These are phyloP conservation scores for Idaea dimidiata DNA, from an alignment of 2,888 invertebrate genomes.

Conservation along the genomic window DNA sequence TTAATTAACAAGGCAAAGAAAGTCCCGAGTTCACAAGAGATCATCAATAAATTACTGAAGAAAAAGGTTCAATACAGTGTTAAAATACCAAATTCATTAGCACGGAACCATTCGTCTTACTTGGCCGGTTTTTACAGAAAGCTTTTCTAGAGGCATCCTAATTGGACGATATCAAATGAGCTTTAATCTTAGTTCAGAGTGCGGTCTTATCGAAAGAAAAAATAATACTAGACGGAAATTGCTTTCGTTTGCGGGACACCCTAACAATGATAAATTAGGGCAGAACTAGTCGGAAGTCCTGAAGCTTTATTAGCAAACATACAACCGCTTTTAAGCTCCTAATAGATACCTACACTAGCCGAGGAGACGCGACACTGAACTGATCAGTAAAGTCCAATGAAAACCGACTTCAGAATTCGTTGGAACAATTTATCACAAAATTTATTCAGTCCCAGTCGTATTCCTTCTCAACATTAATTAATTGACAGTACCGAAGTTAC, in stretches of 20 bases:
- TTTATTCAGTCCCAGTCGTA: constrained; percentile 22
- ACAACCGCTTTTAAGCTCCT: constrained; percentile 50
- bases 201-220: constrained; percentile 48
- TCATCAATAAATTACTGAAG: constrained; percentile 7
- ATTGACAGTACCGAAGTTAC: constrained; percentile 43
- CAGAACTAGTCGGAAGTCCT: constrained; percentile 58
- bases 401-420: constrained; percentile 35
- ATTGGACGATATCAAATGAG: constrained; percentile 52
- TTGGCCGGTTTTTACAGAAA: constrained; percentile 25
- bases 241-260: constrained; percentile 64
- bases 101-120: constrained; percentile 24
- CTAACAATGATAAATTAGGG: constrained; percentile 74
- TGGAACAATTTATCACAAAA: constrained; percentile 30
- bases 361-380: background rate
- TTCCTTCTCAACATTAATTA: constrained; percentile 40
- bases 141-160: constrained; percentile 38
- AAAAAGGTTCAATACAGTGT: background rate
- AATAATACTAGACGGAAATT: constrained; percentile 62
- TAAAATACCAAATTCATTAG: constrained; percentile 10
- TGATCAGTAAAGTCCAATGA: constrained; percentile 30
- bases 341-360: background rate
- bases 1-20: constrained; percentile 8
- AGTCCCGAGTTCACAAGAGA: background rate
- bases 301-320: constrained; percentile 66
- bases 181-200: constrained; percentile 46